Percentiles rank a stretch among this genome's conserved stretches.
These are phyloP conservation scores for Macrosiphum euphorbiae DNA, from an alignment of 2,888 invertebrate genomes.

Conservation along the genomic window DNA sequence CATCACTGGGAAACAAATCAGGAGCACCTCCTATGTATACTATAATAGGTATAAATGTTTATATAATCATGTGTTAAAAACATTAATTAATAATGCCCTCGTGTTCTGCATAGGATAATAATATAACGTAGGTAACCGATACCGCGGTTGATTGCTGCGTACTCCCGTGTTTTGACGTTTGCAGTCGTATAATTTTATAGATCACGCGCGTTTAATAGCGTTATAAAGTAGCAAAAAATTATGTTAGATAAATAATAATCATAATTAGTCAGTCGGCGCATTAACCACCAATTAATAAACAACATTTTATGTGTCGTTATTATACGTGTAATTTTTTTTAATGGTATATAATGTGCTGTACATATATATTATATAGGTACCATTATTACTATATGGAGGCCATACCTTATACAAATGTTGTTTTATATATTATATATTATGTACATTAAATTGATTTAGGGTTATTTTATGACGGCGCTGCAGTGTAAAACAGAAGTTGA, in stretches of 20 bases:
- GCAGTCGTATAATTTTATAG: conserved; percentile 15
- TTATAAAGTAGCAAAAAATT: conserved; percentile 23
- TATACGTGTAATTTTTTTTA: conserved; percentile 10
- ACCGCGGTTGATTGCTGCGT: not conserved
- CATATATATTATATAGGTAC: not conserved
- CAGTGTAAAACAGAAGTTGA: not conserved
- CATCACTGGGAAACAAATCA: not conserved
- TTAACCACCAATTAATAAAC: conserved; percentile 19
- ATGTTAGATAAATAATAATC: conserved; percentile 24
- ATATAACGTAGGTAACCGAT: not conserved
- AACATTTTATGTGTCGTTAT: not conserved
- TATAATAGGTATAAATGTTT: not conserved
- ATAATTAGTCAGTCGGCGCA: not conserved
- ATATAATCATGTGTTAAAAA: not conserved
- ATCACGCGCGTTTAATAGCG: not conserved
- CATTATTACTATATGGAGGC: not conserved
- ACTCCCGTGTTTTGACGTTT: not conserved
- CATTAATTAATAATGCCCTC: not conserved
- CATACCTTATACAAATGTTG: not conserved
- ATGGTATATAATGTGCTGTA: not conserved
- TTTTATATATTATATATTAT: conserved; percentile 5
- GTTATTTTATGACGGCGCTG: not conserved
- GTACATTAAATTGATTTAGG: not conserved
- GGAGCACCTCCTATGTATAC: not conserved
- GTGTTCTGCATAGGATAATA: not conserved